Evolutionary conservation across 1,140 invertebrate species (phyloP), one percentile per base, ranked within the genome.

Genomic region (Pomacea maculata): DNA sequence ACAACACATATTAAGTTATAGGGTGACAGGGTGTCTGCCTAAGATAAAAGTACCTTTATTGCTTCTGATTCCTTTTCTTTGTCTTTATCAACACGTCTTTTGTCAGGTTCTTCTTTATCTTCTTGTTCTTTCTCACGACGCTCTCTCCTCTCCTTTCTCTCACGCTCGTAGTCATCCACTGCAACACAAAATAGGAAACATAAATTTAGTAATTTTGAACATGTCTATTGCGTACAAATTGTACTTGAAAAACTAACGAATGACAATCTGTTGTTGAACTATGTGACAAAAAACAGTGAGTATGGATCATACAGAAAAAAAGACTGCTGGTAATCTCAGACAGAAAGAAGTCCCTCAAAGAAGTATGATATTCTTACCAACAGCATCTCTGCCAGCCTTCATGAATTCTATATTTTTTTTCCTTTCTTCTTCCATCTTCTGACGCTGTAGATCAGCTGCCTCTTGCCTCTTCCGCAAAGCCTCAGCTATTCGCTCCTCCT

Each of bases 401-500:
- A 93, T 83, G 87, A 94, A 95, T n/a, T 93, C 90, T 80, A 92
- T 87, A 79, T 94, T 89, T 82, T 93, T 93, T 87, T 94, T 95
- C 61, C 94, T 91, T 84, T 95, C 94, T 80, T 95, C 95, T 15
- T 97, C 95, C 81, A 94, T 93, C 79, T 92, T 92, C 84, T 93
- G 94, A 65, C 93, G 92, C 25, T 95, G 92, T 71, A 92, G 93
- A 8, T 95, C 95, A 10, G 93, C 93, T 92, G 98, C 95, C 88
- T 97, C 95, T 87, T 98, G 95, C 9, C 98, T 92, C 79, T 96
- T 94, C 88, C 96, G 94, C 8, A 99, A 87, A 1, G 98, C 98
- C 86, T 98, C 93, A 0, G 94, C 95, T 3, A 95, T 95, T 88
- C 98, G 93, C 92, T 99, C 97, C 91, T 98, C 97, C 93, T 99